phyloP scores from a whole-genome alignment of 2,113 vertebrate genomes.

The Illadopsis cleaveri region DNA sequence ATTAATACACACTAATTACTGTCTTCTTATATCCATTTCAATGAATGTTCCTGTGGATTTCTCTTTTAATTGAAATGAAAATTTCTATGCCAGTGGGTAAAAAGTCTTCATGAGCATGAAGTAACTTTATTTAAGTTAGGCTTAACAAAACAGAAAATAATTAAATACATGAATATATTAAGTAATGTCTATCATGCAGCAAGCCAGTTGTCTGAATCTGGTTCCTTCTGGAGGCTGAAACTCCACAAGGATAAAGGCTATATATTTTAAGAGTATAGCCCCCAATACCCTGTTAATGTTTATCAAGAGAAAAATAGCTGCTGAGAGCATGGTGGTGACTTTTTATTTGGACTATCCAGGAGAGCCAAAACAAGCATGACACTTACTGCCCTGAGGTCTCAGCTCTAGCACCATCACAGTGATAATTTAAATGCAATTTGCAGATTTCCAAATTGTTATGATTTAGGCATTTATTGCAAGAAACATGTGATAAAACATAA shows the following conservation, averaged over 20 bases:
- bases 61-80: neutral
- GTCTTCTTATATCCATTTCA: neutral
- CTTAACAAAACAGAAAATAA: neutral
- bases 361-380: accelerated
- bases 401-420: neutral
- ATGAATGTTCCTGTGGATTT: neutral
- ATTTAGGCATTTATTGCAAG: neutral
- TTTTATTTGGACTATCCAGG: neutral
- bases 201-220: neutral
- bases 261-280: neutral
- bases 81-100: neutral
- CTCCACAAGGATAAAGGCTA: neutral
- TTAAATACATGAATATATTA: neutral
- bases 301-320: neutral
- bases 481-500: neutral
- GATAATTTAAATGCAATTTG: neutral
- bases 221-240: neutral
- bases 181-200: neutral
- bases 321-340: neutral
- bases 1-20: neutral
- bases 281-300: neutral
- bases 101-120: neutral
- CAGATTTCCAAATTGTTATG: neutral
- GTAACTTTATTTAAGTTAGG: neutral
- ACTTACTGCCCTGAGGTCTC: neutral